Evolutionary conservation across 2,797 vertebrate species (phyloP), one percentile per base, ranked within the genome.

Genomic region (Acanthis flammea): DNA sequence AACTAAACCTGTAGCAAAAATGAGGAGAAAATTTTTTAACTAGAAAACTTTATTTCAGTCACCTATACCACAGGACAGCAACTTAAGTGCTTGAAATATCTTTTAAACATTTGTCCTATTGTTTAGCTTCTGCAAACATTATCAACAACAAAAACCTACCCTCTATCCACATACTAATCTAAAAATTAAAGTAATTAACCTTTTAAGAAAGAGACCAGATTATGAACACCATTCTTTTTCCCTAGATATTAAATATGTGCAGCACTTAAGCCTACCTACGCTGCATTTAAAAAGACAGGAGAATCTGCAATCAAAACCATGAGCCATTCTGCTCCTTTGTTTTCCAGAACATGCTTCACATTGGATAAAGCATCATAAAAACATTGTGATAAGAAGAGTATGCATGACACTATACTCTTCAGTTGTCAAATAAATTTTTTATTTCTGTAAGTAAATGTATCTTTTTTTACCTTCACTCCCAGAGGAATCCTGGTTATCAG

Each of bases 401-500:
- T 12, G 44, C 4, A 1, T 60, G 68, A 51, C 66, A 51, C 25
- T 28, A 37, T 61, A 45, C 30, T 67, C 62, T 35, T 60, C 30
- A 57, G 19, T 9, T 75, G 12, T 53, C 67, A 73, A 67, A 79
- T 35, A 35, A 24, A 74, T 30, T 39, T 75, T 37, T 55, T 66
- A 30, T 28, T 70, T 84, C 22, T 44, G 7, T 53, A 47, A 31
- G 31, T 7, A 68, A 83, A 74, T 6, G 1, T 44, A 48, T 67
- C 25, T 88, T 91, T 35, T 82, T 97, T 90, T 98, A 99, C 99
- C 98, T 97, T 99, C 99, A 79, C 99, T 99, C 89, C 99, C 99
- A 54, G 99, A 99, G 2, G 99, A 99, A 96, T 99, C 99, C 67
- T 99, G 99, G 48, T 98, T 98, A 96, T 99, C 99, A 5, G 98